Evolutionary conservation across 1,140 invertebrate genomes (phyloP).

Genomic region (Thaumetopoea pityocampa): DNA sequence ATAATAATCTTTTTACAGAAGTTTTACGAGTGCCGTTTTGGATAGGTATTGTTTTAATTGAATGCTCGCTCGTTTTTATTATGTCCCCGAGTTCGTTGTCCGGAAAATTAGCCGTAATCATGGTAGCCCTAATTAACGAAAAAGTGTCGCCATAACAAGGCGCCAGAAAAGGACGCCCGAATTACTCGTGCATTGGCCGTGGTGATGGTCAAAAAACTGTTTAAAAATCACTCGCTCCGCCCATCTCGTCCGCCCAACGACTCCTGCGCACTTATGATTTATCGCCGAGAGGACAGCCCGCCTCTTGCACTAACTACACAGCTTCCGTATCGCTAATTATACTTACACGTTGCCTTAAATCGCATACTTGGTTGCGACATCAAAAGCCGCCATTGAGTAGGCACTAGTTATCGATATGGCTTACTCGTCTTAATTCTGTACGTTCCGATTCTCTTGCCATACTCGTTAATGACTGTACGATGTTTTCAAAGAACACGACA

Average conservation of each 20-base stretch:
- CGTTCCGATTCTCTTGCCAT: conserved; percentile 19
- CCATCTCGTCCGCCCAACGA: conserved; percentile 60
- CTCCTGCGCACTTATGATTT: conserved; percentile 71
- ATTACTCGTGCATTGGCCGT: conserved; percentile 62
- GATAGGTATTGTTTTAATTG: conserved; percentile 22
- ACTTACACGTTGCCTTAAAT: conserved; percentile 53
- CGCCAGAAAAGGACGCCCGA: conserved; percentile 62
- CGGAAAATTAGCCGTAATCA: conserved; percentile 59
- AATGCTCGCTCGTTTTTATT: conserved; percentile 13
- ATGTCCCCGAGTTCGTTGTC: conserved; percentile 32
- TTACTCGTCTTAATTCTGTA: conserved; percentile 31
- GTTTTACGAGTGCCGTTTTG: conserved; percentile 7
- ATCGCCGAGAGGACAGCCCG: conserved; percentile 66
- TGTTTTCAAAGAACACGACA: not conserved
- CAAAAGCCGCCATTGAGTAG: conserved; percentile 23
- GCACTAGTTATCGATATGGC: conserved; percentile 35
- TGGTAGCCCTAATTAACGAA: conserved; percentile 71
- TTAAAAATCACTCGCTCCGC: conserved; percentile 73
- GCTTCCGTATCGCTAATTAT: conserved; percentile 67
- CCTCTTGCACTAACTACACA: conserved; percentile 62
- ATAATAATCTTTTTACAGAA: conserved; percentile 4
- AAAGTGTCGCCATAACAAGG: conserved; percentile 63
- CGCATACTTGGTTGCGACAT: conserved; percentile 38
- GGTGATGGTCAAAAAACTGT: conserved; percentile 68
- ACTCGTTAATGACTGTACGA: conserved; percentile 7